phyloP scores from a whole-genome alignment of 37 sponge, comb jelly and placozoan genomes.

The Spongia lamella region DNA sequence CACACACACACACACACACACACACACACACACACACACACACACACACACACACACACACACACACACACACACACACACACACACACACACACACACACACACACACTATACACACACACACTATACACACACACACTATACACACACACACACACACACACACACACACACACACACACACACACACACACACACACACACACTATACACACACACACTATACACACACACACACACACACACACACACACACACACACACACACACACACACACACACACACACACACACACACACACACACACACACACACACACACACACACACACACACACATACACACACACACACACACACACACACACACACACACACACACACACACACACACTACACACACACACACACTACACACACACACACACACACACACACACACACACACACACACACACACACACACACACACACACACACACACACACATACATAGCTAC shows the following conservation, averaged over 20 bases:
- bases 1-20: not conserved
- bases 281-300: not conserved
- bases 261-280: slow-evolving; percentile 8
- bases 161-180: not conserved
- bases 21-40: slow-evolving; percentile 6
- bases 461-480: too few species aligned
- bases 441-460: slow-evolving; percentile 23
- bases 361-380: slow-evolving; percentile 22
- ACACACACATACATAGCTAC: too few species aligned
- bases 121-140: too few species aligned
- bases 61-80: too few species aligned
- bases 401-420: too few species aligned
- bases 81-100: too few species aligned
- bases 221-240: too few species aligned
- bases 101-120: too few species aligned
- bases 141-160: too few species aligned
- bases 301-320: not conserved
- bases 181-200: slow-evolving; percentile 34
- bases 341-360: slow-evolving; percentile 19
- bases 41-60: too few species aligned
- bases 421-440: slow-evolving; percentile 23
- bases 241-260: slow-evolving; percentile 24
- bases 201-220: too few species aligned
- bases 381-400: slow-evolving; percentile 11
- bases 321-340: slow-evolving; percentile 10